Percentiles rank a stretch among this genome's conserved stretches.
phyloP scores from a whole-genome alignment of 2,797 vertebrate genomes.

The Sebastes oblongus region DNA sequence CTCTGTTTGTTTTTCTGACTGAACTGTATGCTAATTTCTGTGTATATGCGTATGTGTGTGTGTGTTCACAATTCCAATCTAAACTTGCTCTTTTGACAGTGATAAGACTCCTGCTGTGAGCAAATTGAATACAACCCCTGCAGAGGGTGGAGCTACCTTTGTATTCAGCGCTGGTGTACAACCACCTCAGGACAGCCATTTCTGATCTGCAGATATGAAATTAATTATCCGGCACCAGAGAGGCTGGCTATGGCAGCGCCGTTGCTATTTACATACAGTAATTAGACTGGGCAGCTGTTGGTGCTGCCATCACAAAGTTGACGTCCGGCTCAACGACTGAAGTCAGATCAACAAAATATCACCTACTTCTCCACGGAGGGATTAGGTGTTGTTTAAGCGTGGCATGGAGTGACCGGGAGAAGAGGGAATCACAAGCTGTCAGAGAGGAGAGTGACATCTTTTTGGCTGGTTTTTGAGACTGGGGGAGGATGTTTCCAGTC shows the following conservation, averaged over 20 bases:
- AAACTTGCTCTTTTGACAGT: conserved; percentile 42
- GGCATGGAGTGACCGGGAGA: background rate
- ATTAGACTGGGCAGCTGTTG: conserved; percentile 80
- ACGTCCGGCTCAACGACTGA: conserved; percentile 55
- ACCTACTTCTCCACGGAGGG: conserved; percentile 25
- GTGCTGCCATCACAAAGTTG: conserved; percentile 67
- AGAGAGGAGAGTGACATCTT: background rate
- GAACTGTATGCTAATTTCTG: conserved; percentile 17
- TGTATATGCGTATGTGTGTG: background rate
- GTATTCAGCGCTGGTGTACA: conserved; percentile 50
- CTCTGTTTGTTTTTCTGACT: conserved; percentile 10
- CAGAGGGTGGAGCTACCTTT: conserved; percentile 64
- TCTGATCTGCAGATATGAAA: conserved; percentile 80
- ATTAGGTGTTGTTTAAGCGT: conserved; percentile 40
- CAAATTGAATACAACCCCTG: conserved; percentile 72
- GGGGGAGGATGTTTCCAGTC: conserved; percentile 6
- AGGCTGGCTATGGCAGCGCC: conserved; percentile 61
- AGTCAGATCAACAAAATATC: conserved; percentile 61
- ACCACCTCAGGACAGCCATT: conserved; percentile 73
- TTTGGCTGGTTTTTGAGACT: conserved; percentile 19
- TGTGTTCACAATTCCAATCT: conserved; percentile 17
- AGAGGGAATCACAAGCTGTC: background rate
- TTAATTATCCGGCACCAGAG: conserved; percentile 79
- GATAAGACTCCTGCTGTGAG: conserved; percentile 63
- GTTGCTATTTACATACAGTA: conserved; percentile 79